These are phyloP conservation scores for Porites australiensis DNA, from an alignment of 64 coral and sea anemone genomes.

Conservation along the genomic window DNA sequence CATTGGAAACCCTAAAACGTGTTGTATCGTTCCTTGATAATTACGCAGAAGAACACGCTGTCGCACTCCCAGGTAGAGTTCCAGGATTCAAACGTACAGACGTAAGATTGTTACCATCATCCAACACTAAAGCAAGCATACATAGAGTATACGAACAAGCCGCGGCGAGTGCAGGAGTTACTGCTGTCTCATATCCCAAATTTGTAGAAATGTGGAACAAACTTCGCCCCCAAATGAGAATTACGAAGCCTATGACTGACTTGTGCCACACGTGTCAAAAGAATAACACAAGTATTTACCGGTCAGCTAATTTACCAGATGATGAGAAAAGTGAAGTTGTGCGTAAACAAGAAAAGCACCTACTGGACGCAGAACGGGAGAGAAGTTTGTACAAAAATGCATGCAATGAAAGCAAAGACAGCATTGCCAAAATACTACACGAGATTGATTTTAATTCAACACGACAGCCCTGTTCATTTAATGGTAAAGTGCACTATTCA, in stretches of 20 bases:
- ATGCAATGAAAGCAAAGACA: conserved; percentile 17
- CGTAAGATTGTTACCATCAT: neutral
- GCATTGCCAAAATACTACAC: neutral
- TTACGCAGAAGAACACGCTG: conserved; percentile 14
- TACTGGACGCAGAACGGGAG: neutral
- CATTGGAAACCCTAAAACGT: neutral
- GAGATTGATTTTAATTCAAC: neutral
- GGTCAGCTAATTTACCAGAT: conserved; percentile 43
- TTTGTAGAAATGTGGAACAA: conserved; percentile 9
- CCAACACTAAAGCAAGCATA: neutral
- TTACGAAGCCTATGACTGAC: conserved; percentile 21
- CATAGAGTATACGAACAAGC: conserved; percentile 10
- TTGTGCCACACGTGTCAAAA: conserved; percentile 17
- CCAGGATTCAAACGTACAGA: conserved; percentile 2
- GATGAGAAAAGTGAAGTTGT: conserved; percentile 16
- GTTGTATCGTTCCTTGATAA: neutral
- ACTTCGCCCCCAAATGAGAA: neutral
- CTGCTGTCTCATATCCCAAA: conserved; percentile 6
- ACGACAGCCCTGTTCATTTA: conserved; percentile 22
- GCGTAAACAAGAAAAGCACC: neutral
- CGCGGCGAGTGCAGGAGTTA: neutral
- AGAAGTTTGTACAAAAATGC: neutral
- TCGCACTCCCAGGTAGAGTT: conserved; percentile 13
- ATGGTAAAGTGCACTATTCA: conserved; percentile 41
- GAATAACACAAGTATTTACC: conserved; percentile 11